phyloP scores from a whole-genome alignment of 2,797 vertebrate species.

The Vipera latastei region DNA sequence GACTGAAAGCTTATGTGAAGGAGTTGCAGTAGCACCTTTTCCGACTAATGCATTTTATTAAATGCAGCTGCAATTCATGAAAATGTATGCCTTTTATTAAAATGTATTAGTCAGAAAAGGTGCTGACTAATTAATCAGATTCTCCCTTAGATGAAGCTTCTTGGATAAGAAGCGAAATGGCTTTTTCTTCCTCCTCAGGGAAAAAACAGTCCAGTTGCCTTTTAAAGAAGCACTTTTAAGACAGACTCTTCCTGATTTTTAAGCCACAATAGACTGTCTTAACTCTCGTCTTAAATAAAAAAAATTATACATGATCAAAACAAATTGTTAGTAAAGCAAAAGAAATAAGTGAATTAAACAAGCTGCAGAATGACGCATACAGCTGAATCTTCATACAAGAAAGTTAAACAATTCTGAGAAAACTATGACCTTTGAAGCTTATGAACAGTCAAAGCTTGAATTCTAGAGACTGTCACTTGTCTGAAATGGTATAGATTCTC shows the following conservation, averaged over 20 bases:
- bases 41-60: neutral
- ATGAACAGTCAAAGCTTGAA: neutral
- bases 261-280: neutral
- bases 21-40: neutral
- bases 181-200: neutral
- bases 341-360: neutral
- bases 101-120: neutral
- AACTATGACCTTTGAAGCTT: neutral
- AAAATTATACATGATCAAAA: slow-evolving; percentile 12
- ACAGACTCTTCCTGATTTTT: neutral
- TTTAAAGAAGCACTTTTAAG: neutral
- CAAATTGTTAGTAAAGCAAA: neutral
- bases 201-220: no score
- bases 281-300: neutral
- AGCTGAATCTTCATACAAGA: neutral
- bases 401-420: neutral
- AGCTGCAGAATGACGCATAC: neutral
- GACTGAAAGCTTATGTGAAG: neutral
- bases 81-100: neutral
- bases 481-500: no score
- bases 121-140: neutral
- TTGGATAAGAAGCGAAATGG: neutral
- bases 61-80: neutral
- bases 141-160: neutral
- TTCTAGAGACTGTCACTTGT: neutral